These are phyloP conservation scores for Phoxinus phoxinus DNA, from an alignment of 2,113 vertebrate genomes.

Conservation along the genomic window DNA sequence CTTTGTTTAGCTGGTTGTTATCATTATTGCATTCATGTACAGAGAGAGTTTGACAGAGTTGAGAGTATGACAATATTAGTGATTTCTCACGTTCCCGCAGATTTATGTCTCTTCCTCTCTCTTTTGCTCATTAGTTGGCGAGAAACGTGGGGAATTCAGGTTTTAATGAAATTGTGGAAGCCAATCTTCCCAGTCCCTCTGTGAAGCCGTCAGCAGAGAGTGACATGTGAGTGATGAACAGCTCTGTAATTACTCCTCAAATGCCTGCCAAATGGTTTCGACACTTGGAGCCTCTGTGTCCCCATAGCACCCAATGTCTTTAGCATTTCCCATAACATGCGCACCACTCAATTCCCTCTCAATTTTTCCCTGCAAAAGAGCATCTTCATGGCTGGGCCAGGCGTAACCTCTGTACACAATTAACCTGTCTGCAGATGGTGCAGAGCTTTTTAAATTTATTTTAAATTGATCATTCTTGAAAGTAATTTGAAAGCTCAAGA, in stretches of 20 bases:
- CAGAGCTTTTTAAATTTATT: background rate
- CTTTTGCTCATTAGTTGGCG: conserved; percentile 63
- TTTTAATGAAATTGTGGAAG: conserved; percentile 77
- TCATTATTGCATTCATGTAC: background rate
- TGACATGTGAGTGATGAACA: conserved; percentile 69
- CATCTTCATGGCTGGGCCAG: background rate
- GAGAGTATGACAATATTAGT: background rate
- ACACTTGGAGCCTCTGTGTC: background rate
- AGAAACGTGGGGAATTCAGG: conserved; percentile 75
- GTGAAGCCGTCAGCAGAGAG: conserved; percentile 71
- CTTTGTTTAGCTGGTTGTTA: background rate
- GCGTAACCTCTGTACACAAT: background rate
- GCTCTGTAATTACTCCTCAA: conserved; percentile 1
- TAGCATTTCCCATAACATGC: background rate
- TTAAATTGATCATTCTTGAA: conserved; percentile 9
- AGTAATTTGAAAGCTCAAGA: background rate
- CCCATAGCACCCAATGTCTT: background rate
- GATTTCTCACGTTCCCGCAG: background rate
- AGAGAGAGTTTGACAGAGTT: background rate
- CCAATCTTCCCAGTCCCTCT: conserved; percentile 64
- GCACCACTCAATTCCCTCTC: background rate
- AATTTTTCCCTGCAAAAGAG: background rate
- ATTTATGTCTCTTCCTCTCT: conserved; percentile 3
- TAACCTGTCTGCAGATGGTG: background rate
- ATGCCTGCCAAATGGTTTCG: background rate